Base-by-base conservation (phyloP, 2,113 vertebrate species). In the Struthio camelus region DNA sequence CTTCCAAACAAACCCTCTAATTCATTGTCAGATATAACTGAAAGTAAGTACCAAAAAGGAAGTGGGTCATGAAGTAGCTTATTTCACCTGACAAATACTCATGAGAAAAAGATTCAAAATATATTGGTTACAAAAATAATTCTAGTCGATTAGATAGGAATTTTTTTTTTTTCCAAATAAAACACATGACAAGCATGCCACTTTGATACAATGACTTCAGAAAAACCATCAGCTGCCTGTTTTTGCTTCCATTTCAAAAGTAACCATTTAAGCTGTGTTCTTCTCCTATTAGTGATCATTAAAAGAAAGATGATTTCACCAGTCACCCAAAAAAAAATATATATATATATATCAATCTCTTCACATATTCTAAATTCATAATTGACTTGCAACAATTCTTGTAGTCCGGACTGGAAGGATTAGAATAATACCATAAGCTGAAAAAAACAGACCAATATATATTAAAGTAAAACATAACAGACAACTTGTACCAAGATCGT, bases 401-500 rank as follows among this genome's bases (percentile, higher is more conserved):
- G 1, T 30, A 58, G 17, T 30, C 36, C 53, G 19, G 50, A 67
- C 32, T 46, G 51, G 9, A 62, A 53, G 13, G 30, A 83, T 69
- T n/a, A 90, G 54, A 89, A 73, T 65, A 11, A 24, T 18, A 66
- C 15, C 3, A 18, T 4, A 76, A 85, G 6, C 0, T 34, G 14
- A 67, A 93, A 66, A 72, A 84, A 78, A 1, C 20, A 83, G 20
- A 62, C 44, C 28, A 80, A 34, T 62, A 14, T 62, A 14, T 18
- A 76, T 86, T 78, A 27, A 72, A 82, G n/a, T 2, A 92, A 20
- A 34, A 73, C 15, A 66, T 14, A n/a, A 75, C n/a, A 85, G 70
- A 59, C n/a, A 64, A 19, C 0, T 0, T 5, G 22, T 51, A 79
- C 19, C 2, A 0, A 93, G 69, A 67, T 18, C 10, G 34, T 20